phyloP scores from a whole-genome alignment of 2,113 vertebrate species.

The Laticauda colubrina region DNA sequence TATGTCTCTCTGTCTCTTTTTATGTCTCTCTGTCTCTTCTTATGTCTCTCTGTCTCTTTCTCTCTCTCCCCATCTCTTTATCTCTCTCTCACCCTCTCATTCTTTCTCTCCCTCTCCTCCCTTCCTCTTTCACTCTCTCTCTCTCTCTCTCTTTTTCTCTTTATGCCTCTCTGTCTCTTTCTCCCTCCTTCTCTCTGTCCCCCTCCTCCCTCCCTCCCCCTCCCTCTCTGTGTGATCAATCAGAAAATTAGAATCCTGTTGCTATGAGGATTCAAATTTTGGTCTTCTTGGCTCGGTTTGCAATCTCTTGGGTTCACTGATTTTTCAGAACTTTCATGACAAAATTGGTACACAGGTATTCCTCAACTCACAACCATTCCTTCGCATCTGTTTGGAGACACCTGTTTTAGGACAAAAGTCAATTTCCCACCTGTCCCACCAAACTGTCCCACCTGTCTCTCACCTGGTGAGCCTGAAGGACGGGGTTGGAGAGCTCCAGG shows the following conservation, averaged over 20 bases:
- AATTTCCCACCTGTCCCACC: not conserved
- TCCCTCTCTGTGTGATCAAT: not conserved
- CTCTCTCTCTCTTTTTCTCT: no score
- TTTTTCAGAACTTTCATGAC: not conserved
- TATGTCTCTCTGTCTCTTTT: no score
- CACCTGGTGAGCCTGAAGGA: slow-evolving; percentile 1
- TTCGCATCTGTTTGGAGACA: not conserved
- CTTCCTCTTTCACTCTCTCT: no score
- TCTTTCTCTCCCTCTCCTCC: no score
- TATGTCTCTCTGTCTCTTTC: no score
- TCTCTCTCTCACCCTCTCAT: no score
- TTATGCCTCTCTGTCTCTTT: no score
- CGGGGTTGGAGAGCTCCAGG: not conserved
- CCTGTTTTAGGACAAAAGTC: not conserved
- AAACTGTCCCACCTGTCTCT: not conserved
- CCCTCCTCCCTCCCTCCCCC: no score
- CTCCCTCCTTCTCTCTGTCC: no score
- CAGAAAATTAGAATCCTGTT: not conserved
- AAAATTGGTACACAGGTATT: not conserved
- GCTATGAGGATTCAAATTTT: not conserved
- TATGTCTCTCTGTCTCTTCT: fast-evolving
- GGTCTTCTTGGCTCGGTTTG: not conserved
- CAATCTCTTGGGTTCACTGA: not conserved
- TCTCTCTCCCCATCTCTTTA: no score
- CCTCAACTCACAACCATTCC: not conserved